Evolutionary conservation across 2,797 vertebrate species (phyloP).

Genomic region (Sebastes cheni): DNA sequence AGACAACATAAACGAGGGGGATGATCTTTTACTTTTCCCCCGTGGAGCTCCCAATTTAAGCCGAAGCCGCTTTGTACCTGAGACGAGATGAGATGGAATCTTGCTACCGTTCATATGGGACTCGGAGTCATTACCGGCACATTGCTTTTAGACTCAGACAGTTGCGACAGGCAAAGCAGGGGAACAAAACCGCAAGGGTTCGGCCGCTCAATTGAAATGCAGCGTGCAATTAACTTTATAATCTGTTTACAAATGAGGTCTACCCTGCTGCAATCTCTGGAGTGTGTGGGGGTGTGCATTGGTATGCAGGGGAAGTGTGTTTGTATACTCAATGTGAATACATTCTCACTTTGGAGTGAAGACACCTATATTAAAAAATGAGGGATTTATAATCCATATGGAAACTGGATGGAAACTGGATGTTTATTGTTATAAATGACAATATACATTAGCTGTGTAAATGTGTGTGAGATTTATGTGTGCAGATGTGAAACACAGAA

Average conservation of each 20-base stretch:
- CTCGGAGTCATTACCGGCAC: constrained; percentile 62
- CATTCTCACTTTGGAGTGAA: constrained; percentile 5
- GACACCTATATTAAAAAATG: neutral
- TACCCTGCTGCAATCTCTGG: constrained; percentile 57
- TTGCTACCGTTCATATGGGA: constrained; percentile 58
- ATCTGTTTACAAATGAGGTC: constrained; percentile 82
- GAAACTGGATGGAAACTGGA: neutral
- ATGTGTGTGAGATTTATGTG: constrained; percentile 10
- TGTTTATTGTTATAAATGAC: neutral
- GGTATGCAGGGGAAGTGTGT: constrained; percentile 40
- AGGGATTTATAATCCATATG: neutral
- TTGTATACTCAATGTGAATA: constrained; percentile 12
- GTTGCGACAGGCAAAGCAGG: constrained; percentile 52
- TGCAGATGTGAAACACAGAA: constrained; percentile 26
- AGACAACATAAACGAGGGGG: constrained; percentile 39
- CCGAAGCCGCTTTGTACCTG: constrained; percentile 29
- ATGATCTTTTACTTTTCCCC: constrained; percentile 56
- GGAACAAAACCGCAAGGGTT: constrained; percentile 71
- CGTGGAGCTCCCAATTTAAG: constrained; percentile 43
- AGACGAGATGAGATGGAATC: constrained; percentile 59
- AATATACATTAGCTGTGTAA: neutral
- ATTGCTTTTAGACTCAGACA: constrained; percentile 56
- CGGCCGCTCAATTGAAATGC: constrained; percentile 60
- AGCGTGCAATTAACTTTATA: constrained; percentile 79
- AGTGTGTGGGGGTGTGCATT: constrained; percentile 41